A percentile compares a stretch with the other conserved stretches of the same genome.
phyloP scores from a whole-genome alignment of 2,888 invertebrate species.

The Saturnia japonica region DNA sequence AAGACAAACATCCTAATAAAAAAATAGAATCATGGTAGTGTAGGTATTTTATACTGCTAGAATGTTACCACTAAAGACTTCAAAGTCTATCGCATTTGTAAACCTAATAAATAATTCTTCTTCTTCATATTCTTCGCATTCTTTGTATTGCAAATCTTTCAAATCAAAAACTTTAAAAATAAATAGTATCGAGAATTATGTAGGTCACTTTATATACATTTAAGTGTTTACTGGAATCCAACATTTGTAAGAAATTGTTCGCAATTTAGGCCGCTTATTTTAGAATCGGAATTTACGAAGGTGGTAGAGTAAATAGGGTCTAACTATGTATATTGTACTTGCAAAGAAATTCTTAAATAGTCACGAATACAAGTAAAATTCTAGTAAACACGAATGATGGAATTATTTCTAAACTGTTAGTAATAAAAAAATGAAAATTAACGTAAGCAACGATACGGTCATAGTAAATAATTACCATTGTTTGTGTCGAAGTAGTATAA shows the following conservation, averaged over 20 bases:
- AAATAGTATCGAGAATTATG: not conserved
- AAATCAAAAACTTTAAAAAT: too few species aligned
- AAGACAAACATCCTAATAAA: too few species aligned
- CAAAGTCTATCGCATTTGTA: too few species aligned
- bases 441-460: not conserved
- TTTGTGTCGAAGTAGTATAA: not conserved
- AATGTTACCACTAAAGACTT: too few species aligned
- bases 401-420: not conserved
- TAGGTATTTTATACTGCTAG: too few species aligned
- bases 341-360: conserved; percentile 20
- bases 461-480: not conserved
- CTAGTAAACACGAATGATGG: conserved; percentile 13
- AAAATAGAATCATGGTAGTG: too few species aligned
- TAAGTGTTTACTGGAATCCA: conserved; percentile 18
- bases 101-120: too few species aligned
- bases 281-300: conserved; percentile 15
- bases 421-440: not conserved
- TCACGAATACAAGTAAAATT: conserved; percentile 14
- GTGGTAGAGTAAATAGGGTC: conserved; percentile 17
- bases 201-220: not conserved
- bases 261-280: conserved; percentile 20
- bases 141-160: too few species aligned
- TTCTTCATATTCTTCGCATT: too few species aligned
- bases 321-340: too few species aligned
- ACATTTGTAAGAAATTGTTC: conserved; percentile 18